Conservation (phyloP, 2,888 invertebrate species). For the Nebria salina region DNA sequence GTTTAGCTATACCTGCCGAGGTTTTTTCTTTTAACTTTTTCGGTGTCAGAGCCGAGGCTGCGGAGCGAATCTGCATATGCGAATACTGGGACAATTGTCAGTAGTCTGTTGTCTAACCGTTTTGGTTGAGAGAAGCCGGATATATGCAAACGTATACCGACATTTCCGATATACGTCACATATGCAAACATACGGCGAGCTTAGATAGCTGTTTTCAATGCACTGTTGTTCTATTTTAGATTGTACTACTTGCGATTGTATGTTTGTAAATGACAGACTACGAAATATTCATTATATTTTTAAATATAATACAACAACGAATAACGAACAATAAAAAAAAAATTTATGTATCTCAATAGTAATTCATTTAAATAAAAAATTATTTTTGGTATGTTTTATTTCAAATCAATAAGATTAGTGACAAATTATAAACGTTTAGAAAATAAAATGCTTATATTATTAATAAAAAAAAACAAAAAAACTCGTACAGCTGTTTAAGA, state of each 20-base stretch:
- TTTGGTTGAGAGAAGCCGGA: slow-evolving; percentile 11
- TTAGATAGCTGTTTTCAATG: not conserved
- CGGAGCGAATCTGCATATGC: slow-evolving; percentile 60
- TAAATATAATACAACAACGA: not conserved
- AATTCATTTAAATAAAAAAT: too few relatives aligned
- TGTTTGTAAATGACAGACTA: not conserved
- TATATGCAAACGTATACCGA: not conserved
- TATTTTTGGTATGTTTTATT: too few relatives aligned
- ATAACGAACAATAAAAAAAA: too few relatives aligned
- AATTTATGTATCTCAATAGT: too few relatives aligned
- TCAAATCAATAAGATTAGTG: not conserved
- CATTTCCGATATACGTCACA: not conserved
- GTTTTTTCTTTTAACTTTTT: slow-evolving; percentile 1
- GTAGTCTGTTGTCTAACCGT: slow-evolving; percentile 30
- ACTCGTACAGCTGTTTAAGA: slow-evolving; percentile 50
- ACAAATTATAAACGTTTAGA: not conserved
- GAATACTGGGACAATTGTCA: slow-evolving; percentile 25
- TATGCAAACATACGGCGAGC: not conserved
- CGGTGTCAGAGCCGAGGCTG: slow-evolving; percentile 9
- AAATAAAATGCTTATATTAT: not conserved
- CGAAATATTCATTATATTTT: not conserved
- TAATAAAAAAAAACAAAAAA: slow-evolving; percentile 17
- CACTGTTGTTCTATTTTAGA: not conserved
- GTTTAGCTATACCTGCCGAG: slow-evolving; percentile 3
- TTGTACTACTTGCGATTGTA: not conserved